These are phyloP conservation scores for Phalacrocorax carbo DNA, from an alignment of 2,113 vertebrate genomes.

Conservation along the genomic window DNA sequence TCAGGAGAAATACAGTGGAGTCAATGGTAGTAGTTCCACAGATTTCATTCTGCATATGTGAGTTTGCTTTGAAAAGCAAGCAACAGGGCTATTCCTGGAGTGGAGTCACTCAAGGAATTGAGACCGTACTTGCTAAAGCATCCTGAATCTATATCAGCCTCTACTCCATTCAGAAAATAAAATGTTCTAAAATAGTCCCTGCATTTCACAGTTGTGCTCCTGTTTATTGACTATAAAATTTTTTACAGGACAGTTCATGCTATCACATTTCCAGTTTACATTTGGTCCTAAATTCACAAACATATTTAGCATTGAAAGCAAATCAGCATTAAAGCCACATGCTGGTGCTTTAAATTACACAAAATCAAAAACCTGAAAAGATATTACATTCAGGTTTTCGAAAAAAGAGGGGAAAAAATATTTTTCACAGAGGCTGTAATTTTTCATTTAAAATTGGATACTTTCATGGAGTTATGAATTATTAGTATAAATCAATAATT, in stretches of 20 bases:
- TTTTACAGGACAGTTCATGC: neutral
- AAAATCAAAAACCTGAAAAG: conserved; percentile 23
- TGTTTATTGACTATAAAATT: neutral
- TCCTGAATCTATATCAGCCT: neutral
- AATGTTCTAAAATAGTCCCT: neutral
- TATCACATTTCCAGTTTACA: neutral
- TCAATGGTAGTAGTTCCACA: neutral
- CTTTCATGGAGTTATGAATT: conserved; percentile 21
- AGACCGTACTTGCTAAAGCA: neutral
- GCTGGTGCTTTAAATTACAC: neutral
- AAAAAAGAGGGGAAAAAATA: conserved; percentile 10
- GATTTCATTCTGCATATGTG: neutral
- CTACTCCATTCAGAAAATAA: neutral
- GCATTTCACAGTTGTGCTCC: neutral
- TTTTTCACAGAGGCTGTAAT: conserved; percentile 33
- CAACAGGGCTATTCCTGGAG: neutral
- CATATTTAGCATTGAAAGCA: conserved; percentile 24
- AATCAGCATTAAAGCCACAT: conserved; percentile 34
- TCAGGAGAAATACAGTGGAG: neutral
- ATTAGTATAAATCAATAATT: conserved; percentile 41
- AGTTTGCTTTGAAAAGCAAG: neutral
- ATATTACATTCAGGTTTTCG: conserved; percentile 41
- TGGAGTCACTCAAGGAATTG: neutral
- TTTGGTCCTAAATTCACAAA: conserved; percentile 43
- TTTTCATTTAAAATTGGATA: conserved; percentile 59